Evolutionary conservation across 2,113 vertebrate genomes (phyloP), one percentile per base, ranked within the genome.

Genomic region (Heterotis niloticus): DNA sequence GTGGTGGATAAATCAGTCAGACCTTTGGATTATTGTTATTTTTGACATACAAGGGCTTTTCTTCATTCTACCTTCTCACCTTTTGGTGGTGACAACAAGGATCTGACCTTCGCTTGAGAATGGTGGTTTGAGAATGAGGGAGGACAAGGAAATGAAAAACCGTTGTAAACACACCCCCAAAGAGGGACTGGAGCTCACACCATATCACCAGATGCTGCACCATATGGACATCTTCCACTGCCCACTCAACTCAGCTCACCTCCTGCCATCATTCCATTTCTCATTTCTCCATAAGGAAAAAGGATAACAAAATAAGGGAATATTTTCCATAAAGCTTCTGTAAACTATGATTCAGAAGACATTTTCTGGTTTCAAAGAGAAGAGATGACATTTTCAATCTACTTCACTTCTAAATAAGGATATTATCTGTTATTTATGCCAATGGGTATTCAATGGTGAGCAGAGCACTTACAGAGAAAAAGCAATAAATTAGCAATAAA

Each of bases 211-310:
- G 89, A 87, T 89, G 89, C 84, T 82, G 72, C 80, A 83, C 90
- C 91, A 92, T 91, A 91, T 91, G 91, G 89, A 81, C 85, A 14
- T 72, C 80, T 85, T 85, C 86, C 80, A 81, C 82, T 70, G 87
- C 84, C 82, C 79, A 83, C 75, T 79, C 12, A 72, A 73, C 29
- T 75, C 2, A 16, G n/a, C n/a, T n/a, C n/a, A n/a, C n/a, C 2
- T 64, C 28, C 17, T 62, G 20, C 34, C 34, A 44, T 44, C 71
- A 28, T 56, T 81, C 71, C 79, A n/a, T n/a, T n/a, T n/a, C n/a
- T n/a, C n/a, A n/a, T n/a, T 81, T 81, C 80, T 67, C 82, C 18
- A 71, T 44, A 4, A 18, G 66, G 28, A 26, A 26, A 34, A 62
- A 70, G 29, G 17, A n/a, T 24, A 62, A 26, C 16, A 5, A 34